A percentile compares a stretch with the other conserved stretches of the same genome.
phyloP scores from a whole-genome alignment of 2,797 vertebrate genomes.

The Sternotherus odoratus region DNA sequence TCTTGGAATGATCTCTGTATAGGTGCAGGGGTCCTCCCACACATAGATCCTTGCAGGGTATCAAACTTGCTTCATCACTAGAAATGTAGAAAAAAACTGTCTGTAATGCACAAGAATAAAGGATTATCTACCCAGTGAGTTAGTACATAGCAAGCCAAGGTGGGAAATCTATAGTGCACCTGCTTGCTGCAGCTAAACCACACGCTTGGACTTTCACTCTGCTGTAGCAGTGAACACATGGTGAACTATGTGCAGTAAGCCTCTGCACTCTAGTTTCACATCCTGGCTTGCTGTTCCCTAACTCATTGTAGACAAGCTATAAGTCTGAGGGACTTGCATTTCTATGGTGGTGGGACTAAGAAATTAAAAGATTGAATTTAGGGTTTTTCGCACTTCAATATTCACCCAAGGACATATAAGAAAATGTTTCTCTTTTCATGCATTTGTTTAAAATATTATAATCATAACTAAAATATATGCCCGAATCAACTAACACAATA shows the following conservation, averaged over 20 bases:
- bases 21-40: background rate
- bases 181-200: background rate
- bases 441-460: background rate
- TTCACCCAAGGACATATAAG: background rate
- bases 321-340: background rate
- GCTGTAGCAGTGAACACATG: background rate
- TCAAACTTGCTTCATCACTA: background rate
- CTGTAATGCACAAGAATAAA: background rate
- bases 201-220: background rate
- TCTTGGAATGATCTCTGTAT: background rate
- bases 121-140: background rate
- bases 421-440: background rate
- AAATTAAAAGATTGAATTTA: background rate
- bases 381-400: background rate
- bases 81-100: background rate
- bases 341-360: fast-evolving
- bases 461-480: background rate
- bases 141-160: background rate
- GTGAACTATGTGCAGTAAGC: background rate
- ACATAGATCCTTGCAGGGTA: background rate
- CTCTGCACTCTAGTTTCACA: background rate
- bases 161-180: background rate
- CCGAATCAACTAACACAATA: background rate
- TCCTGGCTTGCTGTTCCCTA: background rate
- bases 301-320: background rate